Evolutionary conservation across 2,888 invertebrate genomes (phyloP).

Genomic region (Malacosoma neustria): DNA sequence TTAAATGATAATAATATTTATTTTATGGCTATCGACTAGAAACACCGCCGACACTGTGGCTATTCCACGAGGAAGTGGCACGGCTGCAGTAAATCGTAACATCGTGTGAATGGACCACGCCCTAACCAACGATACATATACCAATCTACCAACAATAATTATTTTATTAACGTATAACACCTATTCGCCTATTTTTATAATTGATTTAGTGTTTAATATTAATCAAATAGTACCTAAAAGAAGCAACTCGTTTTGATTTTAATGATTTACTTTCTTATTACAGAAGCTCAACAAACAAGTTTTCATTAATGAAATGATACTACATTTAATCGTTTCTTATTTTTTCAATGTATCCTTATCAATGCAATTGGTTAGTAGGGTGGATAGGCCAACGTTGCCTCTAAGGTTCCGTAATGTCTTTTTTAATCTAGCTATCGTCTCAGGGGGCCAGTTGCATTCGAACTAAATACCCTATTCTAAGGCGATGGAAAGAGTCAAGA

Average conservation of each 20-base stretch:
- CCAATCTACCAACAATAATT: constrained; percentile 53
- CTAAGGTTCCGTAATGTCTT: too few species aligned
- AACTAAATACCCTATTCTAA: too few species aligned
- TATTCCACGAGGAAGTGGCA: background rate
- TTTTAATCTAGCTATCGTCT: too few species aligned
- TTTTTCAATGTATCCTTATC: too few species aligned
- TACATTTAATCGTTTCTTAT: too few species aligned
- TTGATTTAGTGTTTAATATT: constrained; percentile 49
- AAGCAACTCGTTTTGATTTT: constrained; percentile 5
- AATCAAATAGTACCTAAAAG: constrained; percentile 37
- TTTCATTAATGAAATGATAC: too few species aligned
- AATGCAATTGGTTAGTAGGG: too few species aligned
- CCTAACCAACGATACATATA: constrained; percentile 37
- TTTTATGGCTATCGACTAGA: too few species aligned
- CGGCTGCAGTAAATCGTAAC: constrained; percentile 41
- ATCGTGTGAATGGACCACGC: constrained; percentile 61
- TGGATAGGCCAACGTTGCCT: too few species aligned
- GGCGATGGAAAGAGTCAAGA: too few species aligned
- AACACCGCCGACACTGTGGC: background rate
- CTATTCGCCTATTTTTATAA: constrained; percentile 43
- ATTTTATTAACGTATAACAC: constrained; percentile 62
- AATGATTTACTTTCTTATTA: constrained; percentile 9
- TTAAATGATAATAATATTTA: too few species aligned
- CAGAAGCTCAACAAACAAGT: background rate
- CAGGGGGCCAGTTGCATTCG: too few species aligned